Evolutionary conservation across 1,140 invertebrate genomes (phyloP).

Genomic region (Alviniconcha marisindica): DNA sequence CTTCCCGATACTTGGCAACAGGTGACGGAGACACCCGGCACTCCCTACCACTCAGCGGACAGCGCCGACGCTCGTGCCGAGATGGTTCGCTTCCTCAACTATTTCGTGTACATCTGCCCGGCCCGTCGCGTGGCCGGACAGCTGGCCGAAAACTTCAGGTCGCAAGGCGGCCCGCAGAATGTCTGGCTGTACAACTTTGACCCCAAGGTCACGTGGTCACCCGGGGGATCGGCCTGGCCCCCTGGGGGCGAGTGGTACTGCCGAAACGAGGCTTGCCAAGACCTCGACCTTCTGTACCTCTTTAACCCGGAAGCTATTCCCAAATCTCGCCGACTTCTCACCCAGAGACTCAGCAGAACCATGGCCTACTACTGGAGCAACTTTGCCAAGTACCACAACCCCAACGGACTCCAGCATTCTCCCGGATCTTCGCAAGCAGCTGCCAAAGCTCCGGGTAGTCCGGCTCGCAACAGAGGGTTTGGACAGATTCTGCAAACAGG

Average conservation of each 20-base stretch:
- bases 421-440: neutral
- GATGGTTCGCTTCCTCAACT: constrained; percentile 29
- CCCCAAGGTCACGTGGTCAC: constrained; percentile 32
- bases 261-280: constrained; percentile 45
- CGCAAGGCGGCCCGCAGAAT: neutral
- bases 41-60: neutral
- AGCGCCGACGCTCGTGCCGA: neutral
- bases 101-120: constrained; percentile 39
- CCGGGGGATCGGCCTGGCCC: constrained; percentile 11
- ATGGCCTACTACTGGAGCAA: constrained; percentile 53
- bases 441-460: neutral
- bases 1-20: constrained; percentile 5
- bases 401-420: neutral
- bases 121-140: constrained; percentile 2
- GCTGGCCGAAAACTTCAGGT: constrained; percentile 26
- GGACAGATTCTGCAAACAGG: neutral
- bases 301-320: constrained; percentile 39
- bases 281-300: constrained; percentile 41
- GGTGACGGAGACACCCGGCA: neutral
- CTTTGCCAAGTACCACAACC: constrained; percentile 42
- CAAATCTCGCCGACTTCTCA: neutral
- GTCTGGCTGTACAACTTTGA: constrained; percentile 47
- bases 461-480: neutral
- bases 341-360: neutral
- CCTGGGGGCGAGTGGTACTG: constrained; percentile 33